Percentiles rank a stretch among this genome's conserved stretches.
These are phyloP conservation scores for Amphimedon queenslandica DNA, from an alignment of 37 sponge, comb jelly and placozoan genomes.

Conservation along the genomic window DNA sequence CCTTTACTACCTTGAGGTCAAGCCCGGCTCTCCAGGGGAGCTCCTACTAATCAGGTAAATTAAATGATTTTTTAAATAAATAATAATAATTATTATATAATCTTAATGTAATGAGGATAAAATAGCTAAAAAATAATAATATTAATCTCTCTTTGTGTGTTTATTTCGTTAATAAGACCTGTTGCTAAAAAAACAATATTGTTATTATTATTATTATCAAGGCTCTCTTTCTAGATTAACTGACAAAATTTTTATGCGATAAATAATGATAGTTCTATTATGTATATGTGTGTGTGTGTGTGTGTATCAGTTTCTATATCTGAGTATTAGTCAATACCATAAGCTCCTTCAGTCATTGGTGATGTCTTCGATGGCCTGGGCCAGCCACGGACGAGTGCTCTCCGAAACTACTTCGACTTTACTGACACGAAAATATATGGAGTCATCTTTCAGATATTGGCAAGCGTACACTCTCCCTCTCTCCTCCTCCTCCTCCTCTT, in stretches of 20 bases:
- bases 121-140: too few species aligned
- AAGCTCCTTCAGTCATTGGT: too few species aligned
- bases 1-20: slow-evolving; percentile 70
- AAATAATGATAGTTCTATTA: too few species aligned
- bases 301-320: too few species aligned
- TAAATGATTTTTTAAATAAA: too few species aligned
- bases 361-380: neutral
- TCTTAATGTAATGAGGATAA: too few species aligned
- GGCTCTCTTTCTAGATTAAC: neutral
- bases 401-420: neutral
- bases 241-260: too few species aligned
- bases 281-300: too few species aligned
- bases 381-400: neutral
- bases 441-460: slow-evolving; percentile 7
- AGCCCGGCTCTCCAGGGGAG: neutral
- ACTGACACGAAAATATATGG: neutral
- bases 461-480: neutral
- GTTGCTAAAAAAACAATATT: neutral
- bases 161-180: neutral
- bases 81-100: too few species aligned
- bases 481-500: too few species aligned
- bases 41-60: slow-evolving; percentile 48
- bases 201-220: neutral
- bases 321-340: too few species aligned
- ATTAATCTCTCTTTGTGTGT: neutral